Evolutionary conservation across 2,113 vertebrate species (phyloP).

Genomic region (Variabilichromis moorii): DNA sequence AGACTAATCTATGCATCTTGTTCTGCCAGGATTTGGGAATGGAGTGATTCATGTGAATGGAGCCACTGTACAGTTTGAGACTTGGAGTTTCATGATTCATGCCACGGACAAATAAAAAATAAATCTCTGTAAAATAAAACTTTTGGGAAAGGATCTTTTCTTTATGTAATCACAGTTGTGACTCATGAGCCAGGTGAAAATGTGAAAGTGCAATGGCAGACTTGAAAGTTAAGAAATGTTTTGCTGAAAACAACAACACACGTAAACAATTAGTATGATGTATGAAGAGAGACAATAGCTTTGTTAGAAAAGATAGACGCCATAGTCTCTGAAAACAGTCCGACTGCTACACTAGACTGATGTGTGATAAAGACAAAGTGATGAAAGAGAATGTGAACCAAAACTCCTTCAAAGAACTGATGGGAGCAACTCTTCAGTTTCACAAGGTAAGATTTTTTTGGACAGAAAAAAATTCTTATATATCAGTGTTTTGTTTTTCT

Average conservation of each 20-base stretch:
- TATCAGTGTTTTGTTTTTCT: neutral
- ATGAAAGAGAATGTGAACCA: neutral
- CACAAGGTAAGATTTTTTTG: neutral
- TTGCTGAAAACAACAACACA: neutral
- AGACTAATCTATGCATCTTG: neutral
- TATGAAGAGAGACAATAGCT: neutral
- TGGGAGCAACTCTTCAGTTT: neutral
- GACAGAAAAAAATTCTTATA: neutral
- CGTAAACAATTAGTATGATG: neutral
- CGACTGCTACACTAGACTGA: neutral
- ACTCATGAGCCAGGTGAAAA: neutral
- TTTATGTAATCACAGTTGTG: neutral
- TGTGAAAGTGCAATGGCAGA: neutral
- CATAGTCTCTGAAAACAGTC: neutral
- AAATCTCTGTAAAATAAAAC: neutral
- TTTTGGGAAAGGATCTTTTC: neutral
- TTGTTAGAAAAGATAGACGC: neutral
- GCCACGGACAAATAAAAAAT: neutral
- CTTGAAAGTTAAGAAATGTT: neutral
- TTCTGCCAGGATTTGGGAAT: neutral
- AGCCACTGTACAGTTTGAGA: neutral
- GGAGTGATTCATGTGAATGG: accelerated
- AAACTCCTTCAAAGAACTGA: neutral
- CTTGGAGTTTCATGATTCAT: neutral
- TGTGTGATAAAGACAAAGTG: neutral